Conservation (phyloP, 2,797 vertebrate species). For the Phrynocephalus guinanensis region DNA sequence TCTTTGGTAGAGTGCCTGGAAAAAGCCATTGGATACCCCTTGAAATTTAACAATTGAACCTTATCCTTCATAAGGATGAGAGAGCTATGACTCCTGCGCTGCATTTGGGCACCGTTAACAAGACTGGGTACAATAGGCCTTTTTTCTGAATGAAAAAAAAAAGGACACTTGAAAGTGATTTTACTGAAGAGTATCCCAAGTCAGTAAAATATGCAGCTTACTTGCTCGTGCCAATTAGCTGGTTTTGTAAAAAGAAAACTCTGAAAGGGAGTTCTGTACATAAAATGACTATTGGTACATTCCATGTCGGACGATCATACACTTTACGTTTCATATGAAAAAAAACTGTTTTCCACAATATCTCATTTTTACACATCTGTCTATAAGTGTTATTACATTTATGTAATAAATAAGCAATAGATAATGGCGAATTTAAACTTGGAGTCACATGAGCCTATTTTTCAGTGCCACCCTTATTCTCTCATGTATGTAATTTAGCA, state of each 20-base stretch:
- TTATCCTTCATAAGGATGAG: slow-evolving; percentile 81
- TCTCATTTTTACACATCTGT: slow-evolving; percentile 79
- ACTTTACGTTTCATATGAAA: slow-evolving; percentile 73
- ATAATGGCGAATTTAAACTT: slow-evolving; percentile 71
- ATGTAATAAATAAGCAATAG: slow-evolving; percentile 81
- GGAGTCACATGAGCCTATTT: slow-evolving; percentile 73
- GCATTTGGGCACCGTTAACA: slow-evolving; percentile 42
- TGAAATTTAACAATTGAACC: slow-evolving; percentile 93
- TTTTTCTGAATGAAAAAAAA: slow-evolving; percentile 43
- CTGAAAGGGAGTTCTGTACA: slow-evolving; percentile 53
- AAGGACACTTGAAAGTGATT: neutral
- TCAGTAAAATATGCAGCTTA: slow-evolving; percentile 40
- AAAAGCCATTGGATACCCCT: slow-evolving; percentile 94
- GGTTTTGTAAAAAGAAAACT: slow-evolving; percentile 55
- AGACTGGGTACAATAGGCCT: slow-evolving; percentile 4
- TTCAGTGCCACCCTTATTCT: slow-evolving; percentile 75
- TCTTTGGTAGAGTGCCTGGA: slow-evolving; percentile 98
- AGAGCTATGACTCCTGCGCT: slow-evolving; percentile 56
- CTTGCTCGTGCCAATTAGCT: slow-evolving; percentile 57
- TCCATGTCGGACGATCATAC: slow-evolving; percentile 78
- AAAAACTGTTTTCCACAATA: slow-evolving; percentile 74
- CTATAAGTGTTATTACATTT: slow-evolving; percentile 74
- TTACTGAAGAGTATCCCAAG: slow-evolving; percentile 53
- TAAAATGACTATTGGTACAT: slow-evolving; percentile 77
- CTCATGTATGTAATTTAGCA: slow-evolving; percentile 81